A percentile compares a stretch with the other conserved stretches of the same genome.
phyloP scores from a whole-genome alignment of 1,140 invertebrate genomes.

The Cherax destructor region DNA sequence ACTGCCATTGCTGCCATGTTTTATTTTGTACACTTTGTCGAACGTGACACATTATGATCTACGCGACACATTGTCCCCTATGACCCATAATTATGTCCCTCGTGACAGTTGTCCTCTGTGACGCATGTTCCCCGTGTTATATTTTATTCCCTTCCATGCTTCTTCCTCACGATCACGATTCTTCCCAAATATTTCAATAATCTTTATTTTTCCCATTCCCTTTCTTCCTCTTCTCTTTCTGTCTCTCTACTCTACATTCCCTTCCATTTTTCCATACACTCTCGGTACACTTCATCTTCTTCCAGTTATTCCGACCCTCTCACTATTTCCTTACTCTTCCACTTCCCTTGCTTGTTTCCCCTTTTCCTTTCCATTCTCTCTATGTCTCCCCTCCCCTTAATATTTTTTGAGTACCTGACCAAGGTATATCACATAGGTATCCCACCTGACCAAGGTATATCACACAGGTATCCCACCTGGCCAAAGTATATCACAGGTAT shows the following conservation, averaged over 20 bases:
- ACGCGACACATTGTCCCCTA: too few species aligned
- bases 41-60: too few species aligned
- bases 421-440: too few species aligned
- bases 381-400: neutral
- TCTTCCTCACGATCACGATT: neutral
- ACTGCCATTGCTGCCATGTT: too few species aligned
- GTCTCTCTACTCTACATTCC: neutral
- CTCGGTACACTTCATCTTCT: neutral
- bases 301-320: neutral
- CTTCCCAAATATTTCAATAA: neutral
- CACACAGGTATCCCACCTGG: too few species aligned
- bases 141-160: neutral
- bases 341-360: neutral
- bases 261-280: neutral
- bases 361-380: neutral
- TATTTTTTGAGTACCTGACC: too few species aligned
- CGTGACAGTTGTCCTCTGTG: too few species aligned
- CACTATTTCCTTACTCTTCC: neutral
- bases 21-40: too few species aligned
- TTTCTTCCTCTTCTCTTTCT: neutral
- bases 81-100: too few species aligned
- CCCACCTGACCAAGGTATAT: too few species aligned
- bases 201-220: neutral
- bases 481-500: too few species aligned
- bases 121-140: too few species aligned